Percentiles rank a stretch among this genome's conserved stretches.
phyloP scores from a whole-genome alignment of 1,140 invertebrate species.

The Drosophila serrata region DNA sequence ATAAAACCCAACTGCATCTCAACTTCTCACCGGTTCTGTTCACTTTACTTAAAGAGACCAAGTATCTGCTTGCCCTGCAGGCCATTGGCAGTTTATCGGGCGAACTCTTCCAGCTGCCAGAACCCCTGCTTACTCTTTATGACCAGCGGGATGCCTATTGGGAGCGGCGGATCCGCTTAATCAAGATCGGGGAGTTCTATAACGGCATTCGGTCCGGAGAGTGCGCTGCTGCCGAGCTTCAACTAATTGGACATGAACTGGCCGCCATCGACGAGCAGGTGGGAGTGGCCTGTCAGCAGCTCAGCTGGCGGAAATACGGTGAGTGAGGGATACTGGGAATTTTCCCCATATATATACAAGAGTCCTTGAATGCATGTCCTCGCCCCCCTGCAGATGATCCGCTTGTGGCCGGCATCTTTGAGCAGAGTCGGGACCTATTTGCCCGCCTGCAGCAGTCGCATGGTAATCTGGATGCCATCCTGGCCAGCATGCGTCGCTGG shows the following conservation, averaged over 20 bases:
- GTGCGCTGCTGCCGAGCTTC: conserved; percentile 64
- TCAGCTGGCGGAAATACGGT: conserved; percentile 76
- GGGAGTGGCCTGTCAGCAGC: conserved; percentile 42
- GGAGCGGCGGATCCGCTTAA: conserved; percentile 84
- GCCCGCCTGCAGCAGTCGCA: conserved; percentile 88
- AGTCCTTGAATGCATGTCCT: neutral
- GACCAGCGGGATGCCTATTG: conserved; percentile 85
- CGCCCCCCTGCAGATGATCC: conserved; percentile 42
- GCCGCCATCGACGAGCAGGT: conserved; percentile 67
- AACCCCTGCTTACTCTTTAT: conserved; percentile 86
- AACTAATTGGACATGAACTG: conserved; percentile 65
- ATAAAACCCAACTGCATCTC: conserved; percentile 38
- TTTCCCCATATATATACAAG: neutral
- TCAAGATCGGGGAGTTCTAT: conserved; percentile 86
- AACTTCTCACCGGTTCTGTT: conserved; percentile 75
- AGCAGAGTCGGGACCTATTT: conserved; percentile 85
- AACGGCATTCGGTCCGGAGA: conserved; percentile 87
- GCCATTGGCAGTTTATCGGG: conserved; percentile 42
- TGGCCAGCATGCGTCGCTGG: conserved; percentile 87
- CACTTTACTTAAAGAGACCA: conserved; percentile 72
- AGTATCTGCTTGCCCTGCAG: conserved; percentile 72
- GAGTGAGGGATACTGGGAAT: neutral
- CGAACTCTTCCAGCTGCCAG: conserved; percentile 84
- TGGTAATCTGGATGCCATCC: conserved; percentile 84
- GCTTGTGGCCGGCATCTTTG: conserved; percentile 68